Base-by-base conservation (phyloP, 92 coral and sea anemone genomes). In the Parazoanthus swiftii region DNA sequence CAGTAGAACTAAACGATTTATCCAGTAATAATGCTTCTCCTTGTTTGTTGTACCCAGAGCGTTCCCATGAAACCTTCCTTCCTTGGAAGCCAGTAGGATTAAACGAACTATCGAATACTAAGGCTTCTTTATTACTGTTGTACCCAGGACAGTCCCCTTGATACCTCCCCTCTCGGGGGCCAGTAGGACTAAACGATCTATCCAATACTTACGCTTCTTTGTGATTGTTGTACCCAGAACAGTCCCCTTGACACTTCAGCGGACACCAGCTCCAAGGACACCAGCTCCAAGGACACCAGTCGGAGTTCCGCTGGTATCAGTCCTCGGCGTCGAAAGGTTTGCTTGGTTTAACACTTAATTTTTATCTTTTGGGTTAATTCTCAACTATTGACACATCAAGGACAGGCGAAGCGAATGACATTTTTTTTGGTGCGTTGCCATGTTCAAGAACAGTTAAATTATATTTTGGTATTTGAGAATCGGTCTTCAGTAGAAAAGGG, bases 231-330 rank as follows among this genome's bases (percentile, higher is more conserved):
- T 72, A 26, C 18, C 15, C 37, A 81, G 74, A 74, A 25, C 23
- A 59, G 85, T 37, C 71, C 77, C 9, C 82, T 74, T 38, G 85
- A 88, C 75, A 88, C 91, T 10, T 90, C 94, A 4, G 44, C 81
- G 38, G 93, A 92, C 67, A 91, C 94, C 0, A 94, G 92, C 36
- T 63, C 82, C 26, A 94, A 94, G 29, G 93, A 92, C 67, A 91
- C 94, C 0, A 94, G 92, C 36, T 63, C 82, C 26, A 94, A 94
- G 71, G 95, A 93, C 67, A 91, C 94, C 0, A 94, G 92, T 46
- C 56, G 85, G 11, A 83, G 89, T 37, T 83, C 93, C 20, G 82
- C 82, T 36, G 90, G 77, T 26, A 85, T 44, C 10, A 58, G 66
- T n/a, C 25, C 59, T 26, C 67, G 65, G 72, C 71, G 80, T 20